Evolutionary conservation across 2,888 invertebrate genomes (phyloP), one percentile per base, ranked within the genome.

Genomic region (Tanypteryx hageni): DNA sequence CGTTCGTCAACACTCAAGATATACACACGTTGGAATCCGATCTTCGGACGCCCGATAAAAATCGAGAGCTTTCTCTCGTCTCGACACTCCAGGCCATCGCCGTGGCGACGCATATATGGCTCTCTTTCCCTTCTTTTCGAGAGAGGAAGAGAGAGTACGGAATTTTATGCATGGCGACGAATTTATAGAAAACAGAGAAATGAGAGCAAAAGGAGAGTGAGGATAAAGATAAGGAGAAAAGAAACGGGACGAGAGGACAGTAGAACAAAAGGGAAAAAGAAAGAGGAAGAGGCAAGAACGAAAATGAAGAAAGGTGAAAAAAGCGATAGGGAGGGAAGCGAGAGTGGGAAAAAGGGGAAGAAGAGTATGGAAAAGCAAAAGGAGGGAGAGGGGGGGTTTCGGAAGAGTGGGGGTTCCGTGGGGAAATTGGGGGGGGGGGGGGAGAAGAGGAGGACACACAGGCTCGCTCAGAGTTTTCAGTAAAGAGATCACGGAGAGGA

Each of bases 401-500:
- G 56, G 31, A 13, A 16, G 22, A 16, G 59, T 2, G 27, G 59
- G 56, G 22, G 8, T 22, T 22, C n/a, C 13, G 11, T 22, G 27
- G 27, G 22, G 76, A 76, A n/a, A n/a, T 18, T 0, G 68, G 11
- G 10, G 76, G 22, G 76, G 18, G 0, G 0, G 58, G 4, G 22
- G 22, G 18, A 7, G n/a, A 22, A n/a, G n/a, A 44, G 44, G 85
- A 59, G 85, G 59, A 27, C 2, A 59, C 16, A 58, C 22, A 22
- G 57, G 18, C 8, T 31, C 7, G 85, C 58, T 11, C 27, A 61
- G 31, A 27, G 59, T 27, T 27, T 31, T 86, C 86, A 14, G 86
- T 57, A 86, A 27, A 86, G 86, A 61, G 59, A 61, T 86, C 86
- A 86, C 31, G 86, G 86, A 59, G 85, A 11, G 14, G 59, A 85